Percentiles rank a stretch among this genome's conserved stretches.
These are phyloP conservation scores for Apamea anceps DNA, from an alignment of 2,888 invertebrate genomes.

Conservation along the genomic window DNA sequence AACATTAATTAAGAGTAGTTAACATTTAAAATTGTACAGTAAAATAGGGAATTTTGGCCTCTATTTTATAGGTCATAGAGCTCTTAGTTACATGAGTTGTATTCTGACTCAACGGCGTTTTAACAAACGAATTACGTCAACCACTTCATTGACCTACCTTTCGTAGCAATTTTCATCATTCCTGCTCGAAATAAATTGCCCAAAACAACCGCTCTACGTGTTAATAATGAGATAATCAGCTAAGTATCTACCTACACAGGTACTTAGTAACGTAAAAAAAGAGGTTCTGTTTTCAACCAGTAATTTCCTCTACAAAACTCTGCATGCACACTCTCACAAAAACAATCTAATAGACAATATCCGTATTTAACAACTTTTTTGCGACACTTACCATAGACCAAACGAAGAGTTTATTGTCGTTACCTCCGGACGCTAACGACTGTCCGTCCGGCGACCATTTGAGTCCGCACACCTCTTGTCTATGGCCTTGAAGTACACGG, in stretches of 20 bases:
- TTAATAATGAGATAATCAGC: neutral
- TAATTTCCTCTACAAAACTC: constrained; percentile 22
- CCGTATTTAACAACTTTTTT: constrained; percentile 41
- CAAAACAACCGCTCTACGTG: neutral
- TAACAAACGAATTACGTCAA: constrained; percentile 42
- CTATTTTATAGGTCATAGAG: constrained; percentile 10
- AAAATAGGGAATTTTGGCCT: neutral
- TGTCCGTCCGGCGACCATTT: constrained; percentile 99
- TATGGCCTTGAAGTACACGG: constrained; percentile 96
- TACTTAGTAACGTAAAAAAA: neutral
- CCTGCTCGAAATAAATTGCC: constrained; percentile 3
- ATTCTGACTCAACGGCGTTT: constrained; percentile 18
- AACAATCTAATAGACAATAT: constrained; percentile 36
- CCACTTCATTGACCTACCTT: constrained; percentile 52
- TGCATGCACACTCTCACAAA: constrained; percentile 37
- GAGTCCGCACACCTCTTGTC: constrained; percentile 99
- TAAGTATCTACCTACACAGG: neutral
- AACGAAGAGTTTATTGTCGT: constrained; percentile 98
- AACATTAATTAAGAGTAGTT: constrained; percentile 30
- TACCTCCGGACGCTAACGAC: constrained; percentile 99
- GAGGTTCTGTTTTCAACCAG: neutral
- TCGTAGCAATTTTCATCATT: constrained; percentile 20
- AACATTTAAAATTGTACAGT: neutral
- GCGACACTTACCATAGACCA: constrained; percentile 92
- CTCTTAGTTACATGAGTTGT: neutral